Percentiles rank a stretch among this genome's conserved stretches.
phyloP scores from a whole-genome alignment of 2,797 vertebrate genomes.

The Morelia viridis region DNA sequence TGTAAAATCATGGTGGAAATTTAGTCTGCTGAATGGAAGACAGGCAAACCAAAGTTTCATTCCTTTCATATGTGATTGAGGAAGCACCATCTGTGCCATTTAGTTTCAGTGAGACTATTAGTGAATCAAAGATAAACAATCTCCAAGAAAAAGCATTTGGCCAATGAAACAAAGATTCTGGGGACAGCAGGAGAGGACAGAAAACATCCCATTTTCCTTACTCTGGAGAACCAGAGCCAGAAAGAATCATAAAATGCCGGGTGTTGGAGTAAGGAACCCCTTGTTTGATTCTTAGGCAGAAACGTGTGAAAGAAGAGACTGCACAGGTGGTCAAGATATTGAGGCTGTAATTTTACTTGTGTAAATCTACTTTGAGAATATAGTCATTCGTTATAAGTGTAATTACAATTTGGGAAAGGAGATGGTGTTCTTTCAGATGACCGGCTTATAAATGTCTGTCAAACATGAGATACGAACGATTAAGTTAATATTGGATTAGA shows the following conservation, averaged over 20 bases:
- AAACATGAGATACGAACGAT: background rate
- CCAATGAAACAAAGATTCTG: background rate
- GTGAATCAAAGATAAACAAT: background rate
- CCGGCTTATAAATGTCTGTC: background rate
- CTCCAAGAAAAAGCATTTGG: background rate
- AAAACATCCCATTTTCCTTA: background rate
- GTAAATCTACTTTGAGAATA: background rate
- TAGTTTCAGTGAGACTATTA: background rate
- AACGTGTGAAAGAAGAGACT: background rate
- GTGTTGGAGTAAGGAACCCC: background rate
- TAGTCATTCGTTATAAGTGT: background rate
- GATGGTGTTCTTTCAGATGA: background rate
- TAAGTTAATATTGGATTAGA: background rate
- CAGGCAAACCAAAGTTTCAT: background rate
- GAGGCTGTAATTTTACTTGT: background rate
- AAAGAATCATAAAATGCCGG: background rate
- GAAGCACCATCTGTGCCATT: background rate
- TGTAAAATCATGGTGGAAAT: background rate
- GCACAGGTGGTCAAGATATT: background rate
- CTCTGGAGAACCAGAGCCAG: background rate
- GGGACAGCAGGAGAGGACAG: background rate
- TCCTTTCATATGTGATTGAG: background rate
- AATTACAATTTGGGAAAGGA: background rate
- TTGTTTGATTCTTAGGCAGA: background rate
- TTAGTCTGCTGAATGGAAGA: background rate